phyloP scores from a whole-genome alignment of 2,888 invertebrate species.

The Carabus problematicus region DNA sequence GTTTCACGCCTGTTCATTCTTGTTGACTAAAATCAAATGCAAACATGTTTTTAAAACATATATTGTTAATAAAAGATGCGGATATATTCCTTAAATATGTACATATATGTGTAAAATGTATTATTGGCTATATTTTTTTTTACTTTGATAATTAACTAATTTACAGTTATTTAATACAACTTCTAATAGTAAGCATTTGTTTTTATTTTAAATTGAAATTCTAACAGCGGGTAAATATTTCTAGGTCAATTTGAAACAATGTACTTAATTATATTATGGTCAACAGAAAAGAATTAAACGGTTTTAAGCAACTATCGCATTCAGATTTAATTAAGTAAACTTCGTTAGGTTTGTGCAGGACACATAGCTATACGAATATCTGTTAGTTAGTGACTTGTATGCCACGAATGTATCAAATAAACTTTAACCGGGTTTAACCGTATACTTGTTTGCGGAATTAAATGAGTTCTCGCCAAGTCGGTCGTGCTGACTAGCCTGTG shows the following conservation, averaged over 20 bases:
- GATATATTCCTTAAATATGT: too few relatives aligned
- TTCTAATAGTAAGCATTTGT: neutral
- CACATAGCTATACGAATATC: too few relatives aligned
- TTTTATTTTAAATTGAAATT: conserved; percentile 4
- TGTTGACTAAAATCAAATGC: conserved; percentile 27
- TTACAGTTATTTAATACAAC: too few relatives aligned
- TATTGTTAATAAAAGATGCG: too few relatives aligned
- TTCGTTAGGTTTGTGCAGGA: too few relatives aligned
- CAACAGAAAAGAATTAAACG: too few relatives aligned
- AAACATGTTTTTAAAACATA: conserved; percentile 1
- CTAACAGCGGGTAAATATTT: neutral
- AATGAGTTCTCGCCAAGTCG: neutral
- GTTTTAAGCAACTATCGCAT: too few relatives aligned
- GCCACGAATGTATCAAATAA: conserved; percentile 20
- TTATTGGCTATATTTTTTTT: too few relatives aligned
- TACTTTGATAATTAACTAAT: too few relatives aligned
- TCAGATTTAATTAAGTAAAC: too few relatives aligned
- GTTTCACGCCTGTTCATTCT: conserved; percentile 25
- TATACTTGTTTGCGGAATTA: neutral
- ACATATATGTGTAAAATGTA: too few relatives aligned
- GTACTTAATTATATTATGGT: neutral
- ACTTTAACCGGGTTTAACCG: conserved; percentile 28
- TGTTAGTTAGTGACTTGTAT: conserved; percentile 7
- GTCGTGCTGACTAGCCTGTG: neutral
- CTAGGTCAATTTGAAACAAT: neutral